Conservation (phyloP, 1,140 invertebrate genomes). For the Penaeus indicus region DNA sequence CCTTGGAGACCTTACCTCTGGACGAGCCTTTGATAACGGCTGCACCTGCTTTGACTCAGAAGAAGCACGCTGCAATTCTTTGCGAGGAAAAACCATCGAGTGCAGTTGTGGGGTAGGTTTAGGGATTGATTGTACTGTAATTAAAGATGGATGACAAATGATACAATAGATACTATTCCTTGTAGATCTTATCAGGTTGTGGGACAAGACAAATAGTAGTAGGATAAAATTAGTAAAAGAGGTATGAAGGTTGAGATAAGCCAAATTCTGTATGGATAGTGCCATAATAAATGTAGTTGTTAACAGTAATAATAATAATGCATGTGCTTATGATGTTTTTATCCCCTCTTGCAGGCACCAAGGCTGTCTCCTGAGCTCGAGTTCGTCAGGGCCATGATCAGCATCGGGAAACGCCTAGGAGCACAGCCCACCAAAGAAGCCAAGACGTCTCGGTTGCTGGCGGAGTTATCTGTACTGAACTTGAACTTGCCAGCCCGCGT, state of each 20-base stretch:
- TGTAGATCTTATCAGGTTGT: no score
- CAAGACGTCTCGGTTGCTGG: constrained; percentile 89
- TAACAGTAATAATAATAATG: background rate
- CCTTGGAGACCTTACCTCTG: constrained; percentile 92
- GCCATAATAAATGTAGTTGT: no score
- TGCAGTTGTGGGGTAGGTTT: constrained; percentile 81
- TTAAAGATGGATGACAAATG: no score
- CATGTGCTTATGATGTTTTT: background rate
- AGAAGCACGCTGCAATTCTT: constrained; percentile 82
- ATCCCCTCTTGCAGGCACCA: constrained; percentile 77
- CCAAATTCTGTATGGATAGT: background rate
- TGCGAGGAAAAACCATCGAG: constrained; percentile 79
- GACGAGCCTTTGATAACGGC: constrained; percentile 95
- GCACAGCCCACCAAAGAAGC: constrained; percentile 94
- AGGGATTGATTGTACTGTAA: no score
- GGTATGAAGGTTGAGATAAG: background rate
- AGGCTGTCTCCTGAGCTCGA: constrained; percentile 87
- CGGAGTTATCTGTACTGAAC: constrained; percentile 93
- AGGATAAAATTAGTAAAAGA: background rate
- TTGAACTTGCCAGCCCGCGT: constrained; percentile 97
- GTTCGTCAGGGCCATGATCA: constrained; percentile 87
- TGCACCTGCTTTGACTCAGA: constrained; percentile 88
- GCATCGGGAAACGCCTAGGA: constrained; percentile 91
- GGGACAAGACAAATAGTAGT: no score
- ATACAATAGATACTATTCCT: no score